Evolutionary conservation across 2,797 vertebrate genomes (phyloP).

Genomic region (Coendou prehensilis): DNA sequence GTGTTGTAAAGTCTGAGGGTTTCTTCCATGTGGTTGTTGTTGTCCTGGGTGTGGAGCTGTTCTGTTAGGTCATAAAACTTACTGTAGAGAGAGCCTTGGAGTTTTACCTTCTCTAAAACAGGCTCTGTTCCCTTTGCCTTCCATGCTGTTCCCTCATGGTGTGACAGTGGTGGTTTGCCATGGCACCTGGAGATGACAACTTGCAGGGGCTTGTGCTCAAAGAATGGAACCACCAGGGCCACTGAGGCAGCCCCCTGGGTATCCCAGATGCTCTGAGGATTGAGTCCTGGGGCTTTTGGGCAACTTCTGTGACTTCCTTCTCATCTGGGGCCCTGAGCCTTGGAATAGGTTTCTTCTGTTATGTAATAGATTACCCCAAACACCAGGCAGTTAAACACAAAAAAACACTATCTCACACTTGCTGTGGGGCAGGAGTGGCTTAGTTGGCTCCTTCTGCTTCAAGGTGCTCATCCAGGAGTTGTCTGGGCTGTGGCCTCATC

Average conservation of each 20-base stretch:
- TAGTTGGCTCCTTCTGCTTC: background rate
- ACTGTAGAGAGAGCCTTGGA: background rate
- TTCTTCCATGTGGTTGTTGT: constrained; percentile 54
- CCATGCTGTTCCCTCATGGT: background rate
- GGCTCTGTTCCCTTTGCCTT: background rate
- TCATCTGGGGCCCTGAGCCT: background rate
- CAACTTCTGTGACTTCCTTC: background rate
- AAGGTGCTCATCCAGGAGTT: background rate
- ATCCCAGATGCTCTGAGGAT: background rate
- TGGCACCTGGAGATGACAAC: background rate
- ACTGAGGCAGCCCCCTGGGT: background rate
- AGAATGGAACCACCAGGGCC: background rate
- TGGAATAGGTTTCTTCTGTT: background rate
- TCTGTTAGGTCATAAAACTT: constrained; percentile 43
- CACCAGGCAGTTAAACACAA: background rate
- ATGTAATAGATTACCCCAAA: background rate
- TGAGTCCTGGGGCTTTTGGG: background rate
- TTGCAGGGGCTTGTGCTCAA: background rate
- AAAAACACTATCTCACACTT: background rate
- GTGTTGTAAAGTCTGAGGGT: constrained; percentile 23
- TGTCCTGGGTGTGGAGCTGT: constrained; percentile 18
- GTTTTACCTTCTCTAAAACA: background rate
- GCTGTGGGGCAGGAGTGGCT: background rate
- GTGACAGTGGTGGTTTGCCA: background rate
- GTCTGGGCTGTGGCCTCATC: background rate